phyloP scores from a whole-genome alignment of 2,113 vertebrate genomes.

The Campylomormyrus numenius region DNA sequence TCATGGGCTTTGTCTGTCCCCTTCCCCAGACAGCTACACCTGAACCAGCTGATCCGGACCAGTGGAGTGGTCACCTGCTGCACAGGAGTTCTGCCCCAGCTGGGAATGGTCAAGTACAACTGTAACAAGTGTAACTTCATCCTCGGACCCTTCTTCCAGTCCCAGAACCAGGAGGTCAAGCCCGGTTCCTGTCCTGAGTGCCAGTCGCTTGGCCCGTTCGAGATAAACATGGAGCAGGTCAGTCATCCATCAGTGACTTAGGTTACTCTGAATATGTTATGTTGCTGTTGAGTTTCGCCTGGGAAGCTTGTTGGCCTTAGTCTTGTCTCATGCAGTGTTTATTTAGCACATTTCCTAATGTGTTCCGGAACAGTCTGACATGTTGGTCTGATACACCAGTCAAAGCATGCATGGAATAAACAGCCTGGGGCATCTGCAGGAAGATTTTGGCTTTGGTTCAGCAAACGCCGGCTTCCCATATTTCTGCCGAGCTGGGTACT shows the following conservation, averaged over 20 bases:
- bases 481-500: neutral
- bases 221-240: conserved; percentile 99
- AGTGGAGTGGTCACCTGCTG: conserved; percentile 92
- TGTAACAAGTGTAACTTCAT: conserved; percentile 93
- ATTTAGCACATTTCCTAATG: neutral
- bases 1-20: neutral
- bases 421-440: neutral
- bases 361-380: neutral
- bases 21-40: conserved; percentile 78
- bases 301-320: neutral
- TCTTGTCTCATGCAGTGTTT: neutral
- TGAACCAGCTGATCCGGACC: conserved; percentile 96
- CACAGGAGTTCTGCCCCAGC: conserved; percentile 90
- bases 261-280: neutral
- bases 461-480: neutral
- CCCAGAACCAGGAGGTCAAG: conserved; percentile 97
- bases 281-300: neutral
- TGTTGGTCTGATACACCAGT: neutral
- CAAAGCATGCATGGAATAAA: neutral
- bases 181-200: conserved; percentile 94
- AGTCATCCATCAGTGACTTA: conserved; percentile 15
- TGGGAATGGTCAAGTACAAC: conserved; percentile 95
- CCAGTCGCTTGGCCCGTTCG: conserved; percentile 87
- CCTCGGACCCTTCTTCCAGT: conserved; percentile 90
- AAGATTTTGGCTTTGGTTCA: neutral